A percentile compares a stretch with the other conserved stretches of the same genome.
Evolutionary conservation across 1,140 invertebrate genomes (phyloP).

Genomic region (Araneus ventricosus): DNA sequence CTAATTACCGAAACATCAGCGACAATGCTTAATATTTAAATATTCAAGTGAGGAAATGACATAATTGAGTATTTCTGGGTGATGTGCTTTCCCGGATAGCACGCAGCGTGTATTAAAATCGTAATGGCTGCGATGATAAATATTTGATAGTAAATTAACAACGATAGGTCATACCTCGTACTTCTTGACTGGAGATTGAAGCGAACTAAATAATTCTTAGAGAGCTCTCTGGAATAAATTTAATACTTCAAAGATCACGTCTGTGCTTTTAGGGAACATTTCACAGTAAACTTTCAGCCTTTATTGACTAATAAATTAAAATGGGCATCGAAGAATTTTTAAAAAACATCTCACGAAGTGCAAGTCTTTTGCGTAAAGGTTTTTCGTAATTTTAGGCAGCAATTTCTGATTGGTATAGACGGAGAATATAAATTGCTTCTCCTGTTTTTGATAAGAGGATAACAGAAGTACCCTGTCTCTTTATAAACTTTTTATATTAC

Average conservation of each 20-base stretch:
- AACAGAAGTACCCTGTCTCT: no score
- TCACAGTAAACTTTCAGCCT: background rate
- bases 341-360: background rate
- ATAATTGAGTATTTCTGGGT: slow-evolving; percentile 28
- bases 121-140: background rate
- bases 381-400: background rate
- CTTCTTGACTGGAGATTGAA: background rate
- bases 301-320: background rate
- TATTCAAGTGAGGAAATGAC: slow-evolving; percentile 21
- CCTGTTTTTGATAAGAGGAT: no score
- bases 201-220: background rate
- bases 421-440: no score
- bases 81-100: background rate
- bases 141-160: background rate
- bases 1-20: slow-evolving; percentile 18
- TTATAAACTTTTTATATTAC: no score
- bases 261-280: background rate
- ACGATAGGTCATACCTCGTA: background rate
- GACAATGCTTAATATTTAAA: slow-evolving; percentile 31
- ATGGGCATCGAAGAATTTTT: background rate
- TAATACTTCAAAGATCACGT: background rate
- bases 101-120: background rate
- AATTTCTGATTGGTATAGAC: no score
- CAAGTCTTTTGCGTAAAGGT: background rate
- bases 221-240: background rate